These are phyloP conservation scores for Dasypolia templi DNA, from an alignment of 2,888 invertebrate species.

Conservation along the genomic window DNA sequence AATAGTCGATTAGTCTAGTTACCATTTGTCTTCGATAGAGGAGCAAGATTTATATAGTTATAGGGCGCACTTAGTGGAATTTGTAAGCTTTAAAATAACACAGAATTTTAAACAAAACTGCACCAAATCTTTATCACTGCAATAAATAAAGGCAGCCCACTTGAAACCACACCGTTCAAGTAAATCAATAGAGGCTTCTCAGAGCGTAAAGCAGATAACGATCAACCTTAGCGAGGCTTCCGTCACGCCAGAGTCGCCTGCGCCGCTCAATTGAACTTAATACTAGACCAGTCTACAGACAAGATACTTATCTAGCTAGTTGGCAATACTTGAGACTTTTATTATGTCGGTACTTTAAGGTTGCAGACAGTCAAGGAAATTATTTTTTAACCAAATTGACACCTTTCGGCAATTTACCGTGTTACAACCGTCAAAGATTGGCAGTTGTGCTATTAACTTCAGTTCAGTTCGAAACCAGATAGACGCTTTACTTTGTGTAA, in stretches of 20 bases:
- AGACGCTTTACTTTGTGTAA: too few species aligned
- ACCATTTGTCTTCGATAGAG: background rate
- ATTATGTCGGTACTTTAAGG: background rate
- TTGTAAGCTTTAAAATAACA: background rate
- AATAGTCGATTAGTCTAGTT: background rate
- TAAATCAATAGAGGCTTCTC: constrained; percentile 34
- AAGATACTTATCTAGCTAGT: constrained; percentile 8
- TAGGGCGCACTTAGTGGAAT: too few species aligned
- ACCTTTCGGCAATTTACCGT: too few species aligned
- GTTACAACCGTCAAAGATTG: too few species aligned
- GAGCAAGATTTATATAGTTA: background rate
- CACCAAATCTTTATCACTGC: background rate
- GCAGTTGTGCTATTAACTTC: too few species aligned
- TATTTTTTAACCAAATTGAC: too few species aligned
- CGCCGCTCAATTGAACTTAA: constrained; percentile 54
- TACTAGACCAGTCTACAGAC: constrained; percentile 26
- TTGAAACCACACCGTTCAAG: background rate
- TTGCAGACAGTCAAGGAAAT: background rate
- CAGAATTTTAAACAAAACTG: background rate
- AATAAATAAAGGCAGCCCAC: background rate
- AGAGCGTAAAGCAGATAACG: constrained; percentile 37
- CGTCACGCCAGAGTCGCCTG: constrained; percentile 41
- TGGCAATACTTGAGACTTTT: background rate
- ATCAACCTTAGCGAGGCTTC: constrained; percentile 42
- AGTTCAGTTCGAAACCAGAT: too few species aligned